A percentile compares a stretch with the other conserved stretches of the same genome.
Conservation (phyloP, 2,113 vertebrate genomes). For the Psilopsiagon aurifrons region DNA sequence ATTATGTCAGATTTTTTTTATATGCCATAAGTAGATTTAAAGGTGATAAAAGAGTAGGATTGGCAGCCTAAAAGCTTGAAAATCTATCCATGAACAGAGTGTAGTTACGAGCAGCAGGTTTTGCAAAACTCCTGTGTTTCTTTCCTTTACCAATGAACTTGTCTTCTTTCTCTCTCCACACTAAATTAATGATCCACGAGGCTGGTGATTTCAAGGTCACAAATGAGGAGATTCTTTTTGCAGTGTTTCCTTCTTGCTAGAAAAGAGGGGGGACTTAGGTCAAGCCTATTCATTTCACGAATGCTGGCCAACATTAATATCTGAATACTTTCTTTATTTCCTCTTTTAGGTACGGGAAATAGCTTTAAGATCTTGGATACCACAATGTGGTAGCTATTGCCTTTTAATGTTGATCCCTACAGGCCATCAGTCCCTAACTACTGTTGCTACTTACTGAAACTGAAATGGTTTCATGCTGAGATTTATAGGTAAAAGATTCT, state of each 20-base stretch:
- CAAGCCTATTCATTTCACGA: conserved; percentile 53
- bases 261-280: background rate
- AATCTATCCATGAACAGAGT: background rate
- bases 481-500: conserved; percentile 10
- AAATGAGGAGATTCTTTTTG: background rate
- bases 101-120: background rate
- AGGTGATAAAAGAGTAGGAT: background rate
- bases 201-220: background rate
- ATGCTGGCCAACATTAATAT: background rate
- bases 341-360: conserved; percentile 29
- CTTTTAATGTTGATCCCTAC: conserved; percentile 40
- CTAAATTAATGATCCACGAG: background rate
- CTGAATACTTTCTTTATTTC: conserved; percentile 31
- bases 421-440: conserved; percentile 47
- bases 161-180: background rate
- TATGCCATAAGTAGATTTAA: background rate
- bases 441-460: conserved; percentile 21
- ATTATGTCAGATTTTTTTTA: background rate
- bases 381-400: conserved; percentile 38
- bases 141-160: background rate
- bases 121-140: background rate
- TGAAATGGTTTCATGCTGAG: conserved; percentile 5
- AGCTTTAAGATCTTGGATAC: conserved; percentile 44
- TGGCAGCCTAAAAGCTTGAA: background rate
- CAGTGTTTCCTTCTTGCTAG: background rate